A percentile compares a stretch with the other conserved stretches of the same genome.
Conservation (phyloP, 2,797 vertebrate genomes). For the Typhlichthys subterraneus region DNA sequence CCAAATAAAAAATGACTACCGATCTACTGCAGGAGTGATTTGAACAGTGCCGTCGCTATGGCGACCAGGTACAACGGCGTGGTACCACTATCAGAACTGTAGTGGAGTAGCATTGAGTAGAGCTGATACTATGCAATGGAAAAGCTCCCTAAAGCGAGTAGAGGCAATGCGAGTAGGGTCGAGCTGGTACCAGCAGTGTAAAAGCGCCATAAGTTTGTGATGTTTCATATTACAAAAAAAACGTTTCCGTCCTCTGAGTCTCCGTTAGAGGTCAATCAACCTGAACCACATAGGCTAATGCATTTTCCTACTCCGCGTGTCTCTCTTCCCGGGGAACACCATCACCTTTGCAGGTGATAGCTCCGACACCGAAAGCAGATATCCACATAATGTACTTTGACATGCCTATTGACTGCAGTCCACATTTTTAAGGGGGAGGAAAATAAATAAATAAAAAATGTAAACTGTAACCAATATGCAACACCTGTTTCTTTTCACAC, state of each 20-base stretch:
- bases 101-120: no score
- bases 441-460: not conserved
- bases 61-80: no score
- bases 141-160: no score
- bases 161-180: no score
- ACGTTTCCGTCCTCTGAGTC: constrained; percentile 48
- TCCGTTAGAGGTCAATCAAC: constrained; percentile 45
- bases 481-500: constrained; percentile 74
- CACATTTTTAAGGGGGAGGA: constrained; percentile 29
- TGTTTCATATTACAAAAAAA: constrained; percentile 44
- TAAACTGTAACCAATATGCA: constrained; percentile 68
- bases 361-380: constrained; percentile 50
- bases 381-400: constrained; percentile 60
- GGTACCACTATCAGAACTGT: no score
- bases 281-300: constrained; percentile 53
- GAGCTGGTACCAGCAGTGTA: no score
- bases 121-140: no score
- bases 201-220: no score
- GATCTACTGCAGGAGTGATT: no score
- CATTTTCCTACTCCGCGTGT: constrained; percentile 19
- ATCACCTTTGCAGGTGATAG: constrained; percentile 40
- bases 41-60: no score
- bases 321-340: constrained; percentile 34
- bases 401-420: constrained; percentile 60
- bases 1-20: no score